Conservation (phyloP, 2,888 invertebrate genomes). For the Drosophila anomalata region DNA sequence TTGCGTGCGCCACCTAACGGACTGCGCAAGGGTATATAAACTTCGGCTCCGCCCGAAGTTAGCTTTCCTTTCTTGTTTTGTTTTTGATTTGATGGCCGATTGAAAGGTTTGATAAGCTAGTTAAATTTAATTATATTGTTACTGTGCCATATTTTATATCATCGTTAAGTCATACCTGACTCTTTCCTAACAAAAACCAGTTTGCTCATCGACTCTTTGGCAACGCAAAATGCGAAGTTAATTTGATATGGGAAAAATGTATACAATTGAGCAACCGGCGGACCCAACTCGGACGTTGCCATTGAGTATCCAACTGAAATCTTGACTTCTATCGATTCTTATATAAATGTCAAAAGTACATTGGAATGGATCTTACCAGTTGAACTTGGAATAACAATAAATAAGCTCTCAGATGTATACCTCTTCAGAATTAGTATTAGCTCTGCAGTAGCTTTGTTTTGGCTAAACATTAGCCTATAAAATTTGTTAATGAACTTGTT, state of each 20-base stretch:
- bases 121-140: conserved; percentile 17
- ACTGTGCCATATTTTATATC: conserved; percentile 26
- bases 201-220: conserved; percentile 29
- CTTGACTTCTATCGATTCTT: conserved; percentile 19
- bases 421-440: background rate
- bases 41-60: too few relatives aligned
- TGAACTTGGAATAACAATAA: conserved; percentile 22
- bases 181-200: conserved; percentile 32
- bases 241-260: conserved; percentile 37
- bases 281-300: conserved; percentile 24
- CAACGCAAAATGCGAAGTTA: conserved; percentile 38
- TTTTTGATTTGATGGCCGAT: background rate
- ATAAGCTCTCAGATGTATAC: background rate
- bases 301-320: conserved; percentile 13
- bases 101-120: conserved; percentile 2
- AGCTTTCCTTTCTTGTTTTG: background rate
- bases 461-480: background rate
- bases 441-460: conserved; percentile 2
- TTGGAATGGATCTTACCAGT: conserved; percentile 31
- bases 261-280: conserved; percentile 35
- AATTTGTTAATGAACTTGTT: conserved; percentile 10
- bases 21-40: too few relatives aligned
- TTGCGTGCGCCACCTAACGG: too few relatives aligned
- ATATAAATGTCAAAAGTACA: conserved; percentile 57
- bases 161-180: conserved; percentile 18